Conservation (phyloP, 2,797 vertebrate species). For the Melanogrammus aeglefinus region DNA sequence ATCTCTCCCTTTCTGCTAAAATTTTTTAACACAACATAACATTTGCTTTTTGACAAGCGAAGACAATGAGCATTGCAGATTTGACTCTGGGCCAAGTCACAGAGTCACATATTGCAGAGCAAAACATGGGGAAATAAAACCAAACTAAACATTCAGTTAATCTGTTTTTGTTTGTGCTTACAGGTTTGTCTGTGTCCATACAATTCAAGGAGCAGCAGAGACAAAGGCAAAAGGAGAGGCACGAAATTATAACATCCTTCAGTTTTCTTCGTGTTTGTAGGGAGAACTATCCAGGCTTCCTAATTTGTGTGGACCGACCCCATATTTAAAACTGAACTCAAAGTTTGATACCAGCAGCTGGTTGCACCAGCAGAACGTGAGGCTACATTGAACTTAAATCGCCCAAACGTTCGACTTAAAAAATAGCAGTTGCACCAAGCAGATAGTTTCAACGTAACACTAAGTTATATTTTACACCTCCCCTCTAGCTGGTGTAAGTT, state of each 20-base stretch:
- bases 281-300: conserved; percentile 45
- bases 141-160: neutral
- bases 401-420: too few species aligned
- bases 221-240: conserved; percentile 15
- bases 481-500: too few species aligned
- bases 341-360: conserved; percentile 56
- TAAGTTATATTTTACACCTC: too few species aligned
- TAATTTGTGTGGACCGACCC: conserved; percentile 49
- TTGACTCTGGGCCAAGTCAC: neutral
- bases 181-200: conserved; percentile 25
- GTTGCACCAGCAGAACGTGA: too few species aligned
- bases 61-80: neutral
- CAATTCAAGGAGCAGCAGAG: conserved; percentile 43
- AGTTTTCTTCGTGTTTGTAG: conserved; percentile 35
- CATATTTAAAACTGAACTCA: conserved; percentile 52
- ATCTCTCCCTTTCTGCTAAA: neutral
- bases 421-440: too few species aligned
- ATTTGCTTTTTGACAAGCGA: neutral
- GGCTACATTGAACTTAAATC: too few species aligned
- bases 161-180: neutral
- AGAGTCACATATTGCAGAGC: neutral
- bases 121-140: neutral
- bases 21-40: neutral
- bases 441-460: too few species aligned
- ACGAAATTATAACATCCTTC: neutral